Evolutionary conservation across 1,140 invertebrate species (phyloP).

Genomic region (Dryas iulia): DNA sequence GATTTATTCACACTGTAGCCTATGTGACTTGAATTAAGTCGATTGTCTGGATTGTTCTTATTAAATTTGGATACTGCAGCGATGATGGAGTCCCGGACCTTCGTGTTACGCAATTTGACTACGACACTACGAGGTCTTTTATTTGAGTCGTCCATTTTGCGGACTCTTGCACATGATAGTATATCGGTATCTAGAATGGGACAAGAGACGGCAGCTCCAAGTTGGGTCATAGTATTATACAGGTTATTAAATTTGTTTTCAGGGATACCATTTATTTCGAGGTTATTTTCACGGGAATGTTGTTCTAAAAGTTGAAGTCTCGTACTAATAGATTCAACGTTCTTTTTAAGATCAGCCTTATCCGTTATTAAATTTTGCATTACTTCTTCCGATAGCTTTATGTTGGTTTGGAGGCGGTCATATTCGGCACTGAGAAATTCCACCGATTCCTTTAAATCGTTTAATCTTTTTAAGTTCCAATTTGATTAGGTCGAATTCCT

Average conservation of each 20-base stretch:
- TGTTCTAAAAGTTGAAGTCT: slow-evolving; percentile 30
- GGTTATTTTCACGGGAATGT: slow-evolving; percentile 35
- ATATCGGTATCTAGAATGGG: slow-evolving; percentile 23
- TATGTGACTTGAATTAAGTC: slow-evolving; percentile 32
- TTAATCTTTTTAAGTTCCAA: no score
- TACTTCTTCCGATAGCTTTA: no score
- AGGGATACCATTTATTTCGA: slow-evolving; percentile 37
- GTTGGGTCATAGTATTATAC: slow-evolving; percentile 20
- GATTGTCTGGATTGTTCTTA: slow-evolving; percentile 24
- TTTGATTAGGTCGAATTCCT: no score
- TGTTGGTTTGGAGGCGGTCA: no score
- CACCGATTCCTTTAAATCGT: no score
- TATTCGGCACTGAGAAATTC: no score
- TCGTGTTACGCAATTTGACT: slow-evolving; percentile 26
- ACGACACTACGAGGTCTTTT: slow-evolving; percentile 34
- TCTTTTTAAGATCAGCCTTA: no score
- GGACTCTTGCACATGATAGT: slow-evolving; percentile 23
- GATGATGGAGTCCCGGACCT: slow-evolving; percentile 33
- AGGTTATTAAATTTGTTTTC: slow-evolving; percentile 37
- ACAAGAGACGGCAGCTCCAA: slow-evolving; percentile 17
- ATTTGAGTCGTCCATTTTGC: slow-evolving; percentile 32
- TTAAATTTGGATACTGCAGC: slow-evolving; percentile 37
- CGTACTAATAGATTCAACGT: no score
- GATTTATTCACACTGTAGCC: slow-evolving; percentile 24
- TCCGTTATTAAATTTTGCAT: no score